Percentiles rank a stretch among this genome's conserved stretches.
Evolutionary conservation across 2,888 invertebrate genomes (phyloP).

Genomic region (Eupithecia pulchellata): DNA sequence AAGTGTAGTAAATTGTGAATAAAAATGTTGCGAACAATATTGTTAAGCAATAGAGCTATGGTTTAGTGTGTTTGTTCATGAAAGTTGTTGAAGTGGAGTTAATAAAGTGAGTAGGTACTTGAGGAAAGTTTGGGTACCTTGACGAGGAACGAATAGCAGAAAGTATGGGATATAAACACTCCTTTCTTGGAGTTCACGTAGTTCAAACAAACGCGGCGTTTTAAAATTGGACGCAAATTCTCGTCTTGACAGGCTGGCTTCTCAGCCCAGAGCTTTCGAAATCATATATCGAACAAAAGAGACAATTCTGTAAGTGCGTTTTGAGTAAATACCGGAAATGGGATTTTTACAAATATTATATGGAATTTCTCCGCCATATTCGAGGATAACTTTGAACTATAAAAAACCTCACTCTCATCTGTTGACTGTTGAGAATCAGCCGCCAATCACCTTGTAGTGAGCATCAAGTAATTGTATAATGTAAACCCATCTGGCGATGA

Average conservation of each 20-base stretch:
- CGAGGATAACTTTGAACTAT: neutral
- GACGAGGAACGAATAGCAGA: neutral
- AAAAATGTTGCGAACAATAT: slow-evolving; percentile 41
- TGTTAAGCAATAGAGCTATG: slow-evolving; percentile 31
- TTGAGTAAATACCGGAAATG: neutral
- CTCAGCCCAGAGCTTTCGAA: neutral
- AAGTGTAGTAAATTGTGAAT: slow-evolving; percentile 45
- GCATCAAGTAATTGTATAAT: neutral
- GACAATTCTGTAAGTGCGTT: neutral
- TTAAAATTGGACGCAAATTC: neutral
- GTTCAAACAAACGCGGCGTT: neutral
- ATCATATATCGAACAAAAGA: neutral
- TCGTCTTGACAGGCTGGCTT: neutral
- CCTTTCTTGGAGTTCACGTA: neutral
- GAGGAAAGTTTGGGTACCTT: neutral
- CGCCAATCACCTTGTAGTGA: neutral
- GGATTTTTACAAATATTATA: neutral
- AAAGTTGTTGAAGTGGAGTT: slow-evolving; percentile 25
- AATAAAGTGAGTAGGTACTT: slow-evolving; percentile 22
- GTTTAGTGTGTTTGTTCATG: slow-evolving; percentile 26
- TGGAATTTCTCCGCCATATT: neutral
- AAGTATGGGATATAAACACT: neutral
- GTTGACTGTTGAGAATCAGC: neutral
- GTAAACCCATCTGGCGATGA: neutral
- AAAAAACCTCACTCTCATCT: neutral